Base-by-base conservation (phyloP, 2,888 invertebrate species). In the Lymantria dispar region DNA sequence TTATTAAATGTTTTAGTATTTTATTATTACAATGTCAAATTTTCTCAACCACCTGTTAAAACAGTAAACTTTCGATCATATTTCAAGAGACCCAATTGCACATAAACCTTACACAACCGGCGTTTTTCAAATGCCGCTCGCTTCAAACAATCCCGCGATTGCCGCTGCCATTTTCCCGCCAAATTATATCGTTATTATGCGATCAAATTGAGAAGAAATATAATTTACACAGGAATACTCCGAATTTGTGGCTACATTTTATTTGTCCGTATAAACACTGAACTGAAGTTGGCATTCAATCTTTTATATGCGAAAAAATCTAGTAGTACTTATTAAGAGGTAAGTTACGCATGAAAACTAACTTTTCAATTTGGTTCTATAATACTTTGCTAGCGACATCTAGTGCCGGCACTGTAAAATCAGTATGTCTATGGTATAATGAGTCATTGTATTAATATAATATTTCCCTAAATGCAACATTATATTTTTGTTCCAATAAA, bases 81-180 rank as follows among this genome's bases (percentile, higher is more conserved):
- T 45, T 54, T 49, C 51, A 51, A 53, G 47, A 54, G 53, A 58
- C 37, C 53, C 51, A 38, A 45, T 51, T 50, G 53, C 61, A 60
- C 65, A 63, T 60, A 57, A 54, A 60, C 61, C 47, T 51, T 64
- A 66, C 68, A 62, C 70, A 74, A 67, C 72, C 78, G 73, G 77
- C 71, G 65, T 72, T 78, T 78, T 78, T 76, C 67, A 72, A 76
- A 76, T 76, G 76, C 67, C 68, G 64, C 57, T 58, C 68, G 64
- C 57, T 58, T 54, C 62, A 58, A 61, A 57, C 59, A 62, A 58
- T 61, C 60, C 59, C 40, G 56, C 53, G 48, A 47, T 22, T 47
- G 43, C 43, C 55, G 40, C 54, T 51, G 10, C 43, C 39, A 49
- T 57, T 65, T 71, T 70, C 70, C 66, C 80, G 80, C 78, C 78